Conservation (phyloP, 2,888 invertebrate species). For the Tigriopus californicus region DNA sequence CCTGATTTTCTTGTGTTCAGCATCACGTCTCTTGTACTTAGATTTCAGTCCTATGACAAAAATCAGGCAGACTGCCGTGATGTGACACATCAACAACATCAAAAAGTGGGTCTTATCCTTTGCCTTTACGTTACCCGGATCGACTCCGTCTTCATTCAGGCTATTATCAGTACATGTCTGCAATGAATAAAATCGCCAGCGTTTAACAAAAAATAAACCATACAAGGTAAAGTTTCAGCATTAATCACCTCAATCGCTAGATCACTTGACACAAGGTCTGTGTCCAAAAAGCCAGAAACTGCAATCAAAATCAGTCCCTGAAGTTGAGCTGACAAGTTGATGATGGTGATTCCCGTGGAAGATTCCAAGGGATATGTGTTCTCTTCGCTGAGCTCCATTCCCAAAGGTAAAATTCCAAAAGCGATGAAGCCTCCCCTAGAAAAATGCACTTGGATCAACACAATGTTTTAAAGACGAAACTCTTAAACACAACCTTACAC, state of each 20-base stretch:
- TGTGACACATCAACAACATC: neutral
- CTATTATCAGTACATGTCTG: neutral
- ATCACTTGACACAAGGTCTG: neutral
- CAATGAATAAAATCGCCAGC: neutral
- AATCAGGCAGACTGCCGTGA: neutral
- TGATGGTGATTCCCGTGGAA: neutral
- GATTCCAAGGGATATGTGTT: neutral
- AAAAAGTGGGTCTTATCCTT: neutral
- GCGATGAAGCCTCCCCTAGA: neutral
- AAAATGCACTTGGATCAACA: no score
- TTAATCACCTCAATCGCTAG: neutral
- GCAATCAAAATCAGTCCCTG: neutral
- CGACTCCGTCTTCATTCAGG: neutral
- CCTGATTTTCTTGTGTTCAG: neutral
- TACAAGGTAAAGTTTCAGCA: neutral
- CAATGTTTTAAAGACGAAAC: no score
- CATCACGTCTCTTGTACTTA: neutral
- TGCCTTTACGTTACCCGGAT: neutral
- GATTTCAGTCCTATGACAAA: neutral
- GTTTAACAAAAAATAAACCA: neutral
- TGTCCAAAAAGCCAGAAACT: neutral
- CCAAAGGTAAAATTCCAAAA: conserved; percentile 6
- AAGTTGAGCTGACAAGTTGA: conserved; percentile 4
- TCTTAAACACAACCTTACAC: neutral
- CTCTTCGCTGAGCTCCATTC: conserved; percentile 2